Evolutionary conservation across 2,113 vertebrate genomes (phyloP), one percentile per base, ranked within the genome.

Genomic region (Neogale vison): DNA sequence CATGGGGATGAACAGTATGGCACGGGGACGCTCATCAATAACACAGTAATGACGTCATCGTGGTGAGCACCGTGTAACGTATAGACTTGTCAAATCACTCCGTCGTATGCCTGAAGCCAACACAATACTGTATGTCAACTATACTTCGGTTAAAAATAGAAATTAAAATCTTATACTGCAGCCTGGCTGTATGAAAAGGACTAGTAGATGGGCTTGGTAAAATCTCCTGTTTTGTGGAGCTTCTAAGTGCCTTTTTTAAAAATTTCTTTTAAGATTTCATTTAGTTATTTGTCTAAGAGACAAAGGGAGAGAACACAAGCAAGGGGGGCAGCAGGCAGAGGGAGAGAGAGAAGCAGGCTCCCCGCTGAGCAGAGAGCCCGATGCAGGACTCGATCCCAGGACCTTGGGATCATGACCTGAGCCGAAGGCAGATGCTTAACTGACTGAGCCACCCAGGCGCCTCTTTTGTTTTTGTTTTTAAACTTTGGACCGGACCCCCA

Each of bases 11-110:
- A 47, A 47, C 14, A 76, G 24, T 76, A 29, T 7, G 7, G 72
- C 39, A 45, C 2, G 7, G 13, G 39, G 72, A 76, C 26, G 47
- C 15, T 76, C 72, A 29, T 31, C 72, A 45, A 15, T 76, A 76
- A 45, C 45, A 47, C 7, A 15, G 26, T 45, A 47, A 47, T 76
- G 14, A 47, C 1, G 24, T 39, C 36, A 39, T 29, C 0, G 7
- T 1, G 1, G 42, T 4, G 26, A 45, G 26, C 7, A 47, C 39
- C 13, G 3, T 1, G 4, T 29, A 76, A 31, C 0, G 14, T 4
- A 18, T 7, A 18, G 72, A 29, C 72, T 2, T 29, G 39, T 45
- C 72, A 76, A 7, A 76, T 76, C 15, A 29, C 42, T 76, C 15
- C 29, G 26, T 8, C 29, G 39, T 76, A 3, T 76, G 72, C 39